These are phyloP conservation scores for Halichoerus grypus DNA, from an alignment of 2,113 vertebrate genomes.

Conservation along the genomic window DNA sequence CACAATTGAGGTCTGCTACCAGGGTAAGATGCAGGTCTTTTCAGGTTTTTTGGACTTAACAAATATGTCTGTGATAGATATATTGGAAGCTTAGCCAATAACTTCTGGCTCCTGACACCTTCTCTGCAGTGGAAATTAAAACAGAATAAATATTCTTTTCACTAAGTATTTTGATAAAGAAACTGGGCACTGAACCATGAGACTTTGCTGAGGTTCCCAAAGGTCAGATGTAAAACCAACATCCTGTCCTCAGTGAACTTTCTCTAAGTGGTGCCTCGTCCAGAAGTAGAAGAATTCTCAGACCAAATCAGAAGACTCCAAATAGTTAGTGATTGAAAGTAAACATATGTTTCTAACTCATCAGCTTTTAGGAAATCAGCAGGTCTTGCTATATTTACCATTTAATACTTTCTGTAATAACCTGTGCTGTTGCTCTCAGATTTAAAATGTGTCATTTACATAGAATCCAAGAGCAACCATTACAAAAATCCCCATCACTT, in stretches of 20 bases:
- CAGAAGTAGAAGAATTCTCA: not conserved
- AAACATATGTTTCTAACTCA: not conserved
- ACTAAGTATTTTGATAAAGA: conserved; percentile 64
- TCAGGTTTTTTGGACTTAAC: conserved; percentile 34
- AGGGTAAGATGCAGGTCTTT: conserved; percentile 54
- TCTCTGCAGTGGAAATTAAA: conserved; percentile 56
- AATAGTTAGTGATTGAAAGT: not conserved
- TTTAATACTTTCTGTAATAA: conserved; percentile 37
- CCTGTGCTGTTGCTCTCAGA: conserved; percentile 25
- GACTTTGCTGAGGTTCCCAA: conserved; percentile 35
- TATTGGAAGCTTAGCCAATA: conserved; percentile 43
- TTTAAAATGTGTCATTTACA: conserved; percentile 62
- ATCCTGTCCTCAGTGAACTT: conserved; percentile 46
- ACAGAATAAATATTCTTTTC: conserved; percentile 52
- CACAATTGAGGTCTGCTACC: conserved; percentile 46
- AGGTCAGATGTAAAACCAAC: conserved; percentile 56
- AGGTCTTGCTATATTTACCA: conserved; percentile 8
- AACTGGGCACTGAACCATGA: conserved; percentile 46
- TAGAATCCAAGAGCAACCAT: conserved; percentile 28
- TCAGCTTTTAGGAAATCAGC: conserved; percentile 30
- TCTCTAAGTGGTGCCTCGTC: not conserved
- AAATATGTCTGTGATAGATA: not conserved
- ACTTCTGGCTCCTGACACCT: not conserved
- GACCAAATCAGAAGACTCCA: not conserved
- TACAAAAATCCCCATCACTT: not conserved